Conservation (phyloP, 2,113 vertebrate genomes). For the Pituophis catenifer region DNA sequence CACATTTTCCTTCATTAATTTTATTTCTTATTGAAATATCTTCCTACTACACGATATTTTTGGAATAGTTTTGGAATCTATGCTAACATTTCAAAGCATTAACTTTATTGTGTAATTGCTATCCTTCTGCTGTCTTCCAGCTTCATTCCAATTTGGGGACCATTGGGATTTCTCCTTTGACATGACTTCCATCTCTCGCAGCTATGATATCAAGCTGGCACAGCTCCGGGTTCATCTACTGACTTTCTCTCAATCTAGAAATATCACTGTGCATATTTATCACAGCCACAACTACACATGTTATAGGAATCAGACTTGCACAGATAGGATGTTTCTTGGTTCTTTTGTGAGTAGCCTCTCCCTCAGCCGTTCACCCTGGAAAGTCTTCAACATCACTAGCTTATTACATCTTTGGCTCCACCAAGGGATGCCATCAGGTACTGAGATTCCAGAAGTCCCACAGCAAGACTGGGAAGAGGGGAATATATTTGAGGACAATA, state of each 20-base stretch:
- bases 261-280: conserved; percentile 74
- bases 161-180: conserved; percentile 81
- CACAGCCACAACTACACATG: conserved; percentile 68
- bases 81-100: too few species aligned
- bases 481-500: accelerated
- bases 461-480: conserved; percentile 8
- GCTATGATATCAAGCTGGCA: conserved; percentile 75
- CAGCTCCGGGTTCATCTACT: conserved; percentile 76
- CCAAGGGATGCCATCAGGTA: conserved; percentile 29
- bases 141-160: conserved; percentile 70
- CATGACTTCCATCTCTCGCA: conserved; percentile 78
- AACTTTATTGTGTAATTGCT: neutral
- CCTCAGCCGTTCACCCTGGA: conserved; percentile 71
- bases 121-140: conserved; percentile 60
- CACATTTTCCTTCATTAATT: neutral
- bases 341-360: conserved; percentile 58
- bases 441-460: conserved; percentile 23
- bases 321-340: conserved; percentile 73
- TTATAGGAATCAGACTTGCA: neutral
- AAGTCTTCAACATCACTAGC: conserved; percentile 78
- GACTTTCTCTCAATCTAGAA: conserved; percentile 38
- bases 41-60: neutral
- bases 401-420: conserved; percentile 77
- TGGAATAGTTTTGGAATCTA: neutral
- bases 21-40: neutral